phyloP scores from a whole-genome alignment of 2,113 vertebrate genomes.

The Sphyrna mokarran region DNA sequence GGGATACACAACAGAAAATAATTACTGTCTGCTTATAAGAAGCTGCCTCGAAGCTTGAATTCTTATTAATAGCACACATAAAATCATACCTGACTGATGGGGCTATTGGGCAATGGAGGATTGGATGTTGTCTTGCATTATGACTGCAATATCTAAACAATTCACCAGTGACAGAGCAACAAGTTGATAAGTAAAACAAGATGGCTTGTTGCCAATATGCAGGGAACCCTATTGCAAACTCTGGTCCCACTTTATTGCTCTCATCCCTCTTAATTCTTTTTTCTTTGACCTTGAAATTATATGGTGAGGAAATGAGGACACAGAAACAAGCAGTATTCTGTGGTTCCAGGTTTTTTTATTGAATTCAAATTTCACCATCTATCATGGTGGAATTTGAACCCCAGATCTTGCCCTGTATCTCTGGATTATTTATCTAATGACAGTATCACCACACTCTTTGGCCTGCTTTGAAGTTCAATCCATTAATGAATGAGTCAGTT shows the following conservation, averaged over 20 bases:
- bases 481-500: too few species aligned
- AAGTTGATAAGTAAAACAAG: background rate
- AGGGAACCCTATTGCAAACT: background rate
- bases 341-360: too few species aligned
- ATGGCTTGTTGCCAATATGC: background rate
- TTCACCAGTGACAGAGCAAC: constrained; percentile 3
- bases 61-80: constrained; percentile 2
- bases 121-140: background rate
- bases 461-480: too few species aligned
- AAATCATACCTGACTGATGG: background rate
- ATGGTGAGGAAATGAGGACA: background rate
- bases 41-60: background rate
- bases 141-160: background rate
- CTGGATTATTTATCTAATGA: too few species aligned
- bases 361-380: too few species aligned
- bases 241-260: background rate
- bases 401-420: too few species aligned
- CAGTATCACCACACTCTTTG: too few species aligned
- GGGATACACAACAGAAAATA: background rate
- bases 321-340: background rate
- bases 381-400: too few species aligned
- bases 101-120: background rate
- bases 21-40: background rate
- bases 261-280: background rate
- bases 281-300: background rate